A percentile compares a stretch with the other conserved stretches of the same genome.
Conservation (phyloP, 2,113 vertebrate species). For the Cyanoliseus patagonus region DNA sequence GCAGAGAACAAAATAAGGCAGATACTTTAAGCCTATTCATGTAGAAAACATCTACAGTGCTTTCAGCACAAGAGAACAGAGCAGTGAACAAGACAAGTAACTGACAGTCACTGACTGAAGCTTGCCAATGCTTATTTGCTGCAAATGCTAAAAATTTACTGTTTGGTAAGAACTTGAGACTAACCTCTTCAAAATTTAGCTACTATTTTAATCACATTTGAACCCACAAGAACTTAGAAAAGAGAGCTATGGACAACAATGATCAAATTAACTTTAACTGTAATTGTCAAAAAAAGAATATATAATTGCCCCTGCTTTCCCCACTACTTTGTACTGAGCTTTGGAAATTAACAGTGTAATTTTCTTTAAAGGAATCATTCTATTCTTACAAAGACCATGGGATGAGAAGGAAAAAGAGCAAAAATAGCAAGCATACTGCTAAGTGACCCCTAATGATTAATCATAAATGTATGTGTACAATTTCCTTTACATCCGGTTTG, state of each 20-base stretch:
- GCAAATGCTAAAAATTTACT: neutral
- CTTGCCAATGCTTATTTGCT: neutral
- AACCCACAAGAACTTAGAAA: neutral
- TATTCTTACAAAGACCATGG: neutral
- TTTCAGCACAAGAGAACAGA: neutral
- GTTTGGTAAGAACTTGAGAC: neutral
- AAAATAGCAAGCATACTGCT: neutral
- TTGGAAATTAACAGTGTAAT: neutral
- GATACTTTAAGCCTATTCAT: neutral
- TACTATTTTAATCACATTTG: neutral
- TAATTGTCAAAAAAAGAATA: neutral
- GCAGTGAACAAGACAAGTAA: neutral
- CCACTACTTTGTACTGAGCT: neutral
- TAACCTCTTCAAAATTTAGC: neutral
- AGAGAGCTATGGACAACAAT: neutral
- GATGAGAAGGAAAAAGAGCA: neutral
- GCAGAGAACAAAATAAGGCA: neutral
- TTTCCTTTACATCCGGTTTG: slow-evolving; percentile 9
- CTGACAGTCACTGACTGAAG: neutral
- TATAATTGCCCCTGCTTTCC: neutral
- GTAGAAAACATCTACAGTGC: neutral
- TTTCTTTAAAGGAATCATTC: neutral
- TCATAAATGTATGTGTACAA: neutral
- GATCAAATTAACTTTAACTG: neutral
- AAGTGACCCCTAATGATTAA: neutral